These are phyloP conservation scores for Thamnophis elegans DNA, from an alignment of 2,797 vertebrate species.

Conservation along the genomic window DNA sequence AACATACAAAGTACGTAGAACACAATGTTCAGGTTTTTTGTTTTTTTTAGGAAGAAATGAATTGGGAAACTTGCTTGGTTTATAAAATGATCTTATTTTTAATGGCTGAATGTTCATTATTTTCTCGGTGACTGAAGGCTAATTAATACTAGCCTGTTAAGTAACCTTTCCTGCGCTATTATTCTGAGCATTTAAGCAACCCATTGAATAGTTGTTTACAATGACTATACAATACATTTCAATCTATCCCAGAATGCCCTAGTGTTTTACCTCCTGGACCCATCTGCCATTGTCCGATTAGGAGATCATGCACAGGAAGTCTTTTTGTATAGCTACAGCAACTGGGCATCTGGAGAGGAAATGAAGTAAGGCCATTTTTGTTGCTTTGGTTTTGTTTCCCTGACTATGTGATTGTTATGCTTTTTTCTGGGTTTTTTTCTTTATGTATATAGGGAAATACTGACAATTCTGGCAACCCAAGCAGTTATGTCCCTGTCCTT, in stretches of 20 bases:
- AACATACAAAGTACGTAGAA: neutral
- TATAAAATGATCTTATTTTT: neutral
- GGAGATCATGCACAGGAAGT: slow-evolving; percentile 42
- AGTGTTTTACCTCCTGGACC: slow-evolving; percentile 32
- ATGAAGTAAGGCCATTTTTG: slow-evolving; percentile 42
- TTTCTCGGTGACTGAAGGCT: neutral
- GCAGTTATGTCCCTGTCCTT: slow-evolving; percentile 14
- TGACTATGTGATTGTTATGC: slow-evolving; percentile 53
- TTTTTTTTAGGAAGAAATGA: neutral
- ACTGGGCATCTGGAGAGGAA: slow-evolving; percentile 50
- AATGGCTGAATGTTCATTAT: neutral
- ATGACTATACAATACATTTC: neutral
- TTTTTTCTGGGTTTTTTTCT: slow-evolving; percentile 24
- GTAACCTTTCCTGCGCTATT: neutral
- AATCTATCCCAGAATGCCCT: slow-evolving; percentile 20
- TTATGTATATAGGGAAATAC: slow-evolving; percentile 48
- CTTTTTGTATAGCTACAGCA: slow-evolving; percentile 37
- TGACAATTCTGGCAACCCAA: slow-evolving; percentile 25
- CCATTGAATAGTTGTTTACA: slow-evolving; percentile 14
- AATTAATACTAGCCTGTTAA: neutral
- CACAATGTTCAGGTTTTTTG: neutral
- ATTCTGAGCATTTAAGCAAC: neutral
- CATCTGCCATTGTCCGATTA: slow-evolving; percentile 56
- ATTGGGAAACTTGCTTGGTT: neutral
- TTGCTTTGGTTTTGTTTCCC: slow-evolving; percentile 41